Conservation (phyloP, 2,113 vertebrate species). For the Dinomys branickii region DNA sequence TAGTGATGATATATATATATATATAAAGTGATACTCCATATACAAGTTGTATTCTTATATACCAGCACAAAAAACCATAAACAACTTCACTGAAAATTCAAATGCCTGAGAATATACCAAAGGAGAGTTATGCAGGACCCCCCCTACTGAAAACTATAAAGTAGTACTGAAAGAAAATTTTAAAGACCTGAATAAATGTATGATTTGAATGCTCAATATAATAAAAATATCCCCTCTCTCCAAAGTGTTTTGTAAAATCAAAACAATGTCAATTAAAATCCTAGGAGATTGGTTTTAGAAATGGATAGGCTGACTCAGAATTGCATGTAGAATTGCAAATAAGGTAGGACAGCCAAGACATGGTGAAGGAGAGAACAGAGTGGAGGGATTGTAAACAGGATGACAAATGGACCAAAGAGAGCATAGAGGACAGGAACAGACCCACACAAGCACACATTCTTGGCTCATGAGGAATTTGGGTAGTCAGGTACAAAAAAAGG, state of each 20-base stretch:
- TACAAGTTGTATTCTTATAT: neutral
- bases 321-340: neutral
- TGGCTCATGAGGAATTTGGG: neutral
- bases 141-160: neutral
- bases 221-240: neutral
- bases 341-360: neutral
- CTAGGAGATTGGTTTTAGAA: neutral
- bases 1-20: neutral
- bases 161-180: neutral
- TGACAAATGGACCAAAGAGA: neutral
- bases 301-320: neutral
- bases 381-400: neutral
- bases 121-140: neutral
- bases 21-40: neutral
- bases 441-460: too few relatives aligned
- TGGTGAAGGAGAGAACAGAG: neutral
- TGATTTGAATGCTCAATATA: neutral
- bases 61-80: neutral
- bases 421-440: neutral
- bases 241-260: neutral
- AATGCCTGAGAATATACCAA: neutral
- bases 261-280: neutral
- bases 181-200: neutral
- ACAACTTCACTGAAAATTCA: neutral
- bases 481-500: neutral